These are phyloP conservation scores for Melinopterus prodromus DNA, from an alignment of 2,888 invertebrate genomes.

Conservation along the genomic window DNA sequence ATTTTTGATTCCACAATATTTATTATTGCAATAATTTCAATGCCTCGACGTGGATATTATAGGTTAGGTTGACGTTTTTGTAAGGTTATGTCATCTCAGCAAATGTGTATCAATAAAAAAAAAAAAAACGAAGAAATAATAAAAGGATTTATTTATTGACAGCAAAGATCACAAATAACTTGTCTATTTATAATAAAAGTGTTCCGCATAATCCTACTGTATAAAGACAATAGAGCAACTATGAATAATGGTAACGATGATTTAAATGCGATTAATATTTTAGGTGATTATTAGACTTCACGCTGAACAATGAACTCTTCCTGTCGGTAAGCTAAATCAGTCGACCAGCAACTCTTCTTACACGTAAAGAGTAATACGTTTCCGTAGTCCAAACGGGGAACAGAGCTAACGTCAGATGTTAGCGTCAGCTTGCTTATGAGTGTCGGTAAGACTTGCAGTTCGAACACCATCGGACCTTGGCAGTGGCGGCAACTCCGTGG, in stretches of 20 bases:
- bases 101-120: neutral
- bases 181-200: neutral
- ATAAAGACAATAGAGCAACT: neutral
- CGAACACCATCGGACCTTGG: conserved; percentile 76
- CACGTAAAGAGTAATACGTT: conserved; percentile 89
- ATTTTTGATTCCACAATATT: neutral
- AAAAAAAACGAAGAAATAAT: neutral
- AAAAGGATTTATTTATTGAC: neutral
- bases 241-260: neutral
- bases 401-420: conserved; percentile 51
- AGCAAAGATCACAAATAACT: neutral
- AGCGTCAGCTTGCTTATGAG: conserved; percentile 76
- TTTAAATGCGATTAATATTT: neutral
- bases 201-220: neutral
- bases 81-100: too few relatives aligned
- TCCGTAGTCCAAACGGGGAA: conserved; percentile 79
- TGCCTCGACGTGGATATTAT: neutral
- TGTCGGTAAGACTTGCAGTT: conserved; percentile 85
- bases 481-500: conserved; percentile 72
- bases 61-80: neutral
- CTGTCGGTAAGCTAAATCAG: conserved; percentile 68
- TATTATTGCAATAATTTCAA: neutral
- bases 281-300: conserved; percentile 61
- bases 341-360: conserved; percentile 83
- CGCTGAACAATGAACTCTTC: conserved; percentile 81